A percentile compares a stretch with the other conserved stretches of the same genome.
Conservation (phyloP, 2,113 vertebrate species). For the Bostrychus sinensis region DNA sequence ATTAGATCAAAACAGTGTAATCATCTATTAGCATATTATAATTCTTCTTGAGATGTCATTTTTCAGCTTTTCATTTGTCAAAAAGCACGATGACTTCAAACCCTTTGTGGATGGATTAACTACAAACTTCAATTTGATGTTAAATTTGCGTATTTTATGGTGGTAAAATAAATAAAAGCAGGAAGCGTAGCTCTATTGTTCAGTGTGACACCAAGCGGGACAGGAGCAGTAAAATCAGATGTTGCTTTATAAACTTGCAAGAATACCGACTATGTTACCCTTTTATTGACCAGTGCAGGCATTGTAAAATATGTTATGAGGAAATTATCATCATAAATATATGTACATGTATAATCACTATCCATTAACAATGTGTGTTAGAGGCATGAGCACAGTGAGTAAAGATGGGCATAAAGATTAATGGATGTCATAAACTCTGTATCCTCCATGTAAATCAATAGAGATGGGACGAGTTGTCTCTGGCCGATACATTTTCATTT, state of each 20-base stretch:
- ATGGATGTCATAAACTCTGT: slow-evolving; percentile 3
- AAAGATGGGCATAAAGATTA: slow-evolving; percentile 1
- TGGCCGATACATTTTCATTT: neutral
- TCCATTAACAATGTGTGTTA: neutral
- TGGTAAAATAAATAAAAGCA: too few relatives aligned
- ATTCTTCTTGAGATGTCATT: too few relatives aligned
- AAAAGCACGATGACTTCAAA: too few relatives aligned
- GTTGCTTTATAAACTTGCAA: neutral
- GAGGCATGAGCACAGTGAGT: neutral
- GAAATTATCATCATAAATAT: neutral
- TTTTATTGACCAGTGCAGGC: neutral
- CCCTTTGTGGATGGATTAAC: too few relatives aligned
- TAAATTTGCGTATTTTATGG: too few relatives aligned
- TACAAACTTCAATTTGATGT: too few relatives aligned
- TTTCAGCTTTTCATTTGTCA: too few relatives aligned
- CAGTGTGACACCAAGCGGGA: neutral
- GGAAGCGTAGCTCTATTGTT: too few relatives aligned
- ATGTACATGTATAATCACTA: neutral
- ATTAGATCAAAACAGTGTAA: too few relatives aligned
- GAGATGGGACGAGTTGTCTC: neutral
- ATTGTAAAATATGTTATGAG: neutral
- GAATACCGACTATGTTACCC: neutral
- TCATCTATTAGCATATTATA: too few relatives aligned
- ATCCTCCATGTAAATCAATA: slow-evolving; percentile 4
- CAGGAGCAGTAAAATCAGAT: neutral